phyloP scores from a whole-genome alignment of 92 coral and sea anemone species.

The Umimayanthus kanabou region DNA sequence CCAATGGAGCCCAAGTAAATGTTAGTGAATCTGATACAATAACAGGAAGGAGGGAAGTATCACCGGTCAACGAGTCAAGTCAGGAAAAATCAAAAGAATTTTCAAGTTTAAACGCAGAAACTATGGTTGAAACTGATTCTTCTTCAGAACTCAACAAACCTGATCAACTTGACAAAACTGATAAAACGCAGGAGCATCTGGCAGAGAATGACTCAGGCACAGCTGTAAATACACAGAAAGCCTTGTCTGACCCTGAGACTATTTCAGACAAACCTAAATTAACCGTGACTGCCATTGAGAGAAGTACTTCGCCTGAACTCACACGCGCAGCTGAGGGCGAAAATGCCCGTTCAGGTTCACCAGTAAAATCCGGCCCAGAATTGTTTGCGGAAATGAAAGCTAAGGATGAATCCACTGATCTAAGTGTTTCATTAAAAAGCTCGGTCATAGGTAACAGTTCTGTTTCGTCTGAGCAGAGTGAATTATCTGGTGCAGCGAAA shows the following conservation, averaged over 20 bases:
- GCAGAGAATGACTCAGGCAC: neutral
- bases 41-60: neutral
- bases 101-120: slow-evolving; percentile 36
- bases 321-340: neutral
- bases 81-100: slow-evolving; percentile 15
- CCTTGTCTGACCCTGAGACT: slow-evolving; percentile 4
- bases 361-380: slow-evolving; percentile 23
- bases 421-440: slow-evolving; percentile 74
- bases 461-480: slow-evolving; percentile 25
- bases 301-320: slow-evolving; percentile 6
- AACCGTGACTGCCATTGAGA: neutral
- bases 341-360: neutral
- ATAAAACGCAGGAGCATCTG: slow-evolving; percentile 11
- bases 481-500: slow-evolving; percentile 19
- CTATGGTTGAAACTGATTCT: neutral
- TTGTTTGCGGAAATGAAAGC: slow-evolving; percentile 55
- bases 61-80: neutral
- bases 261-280: slow-evolving; percentile 5
- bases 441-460: slow-evolving; percentile 66
- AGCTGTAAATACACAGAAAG: slow-evolving; percentile 3
- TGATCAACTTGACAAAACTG: slow-evolving; percentile 7
- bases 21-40: neutral
- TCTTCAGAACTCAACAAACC: neutral
- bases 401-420: slow-evolving; percentile 66
- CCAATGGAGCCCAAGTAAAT: slow-evolving; percentile 10